These are phyloP conservation scores for Xanthia togata DNA, from an alignment of 2,888 invertebrate genomes.

Conservation along the genomic window DNA sequence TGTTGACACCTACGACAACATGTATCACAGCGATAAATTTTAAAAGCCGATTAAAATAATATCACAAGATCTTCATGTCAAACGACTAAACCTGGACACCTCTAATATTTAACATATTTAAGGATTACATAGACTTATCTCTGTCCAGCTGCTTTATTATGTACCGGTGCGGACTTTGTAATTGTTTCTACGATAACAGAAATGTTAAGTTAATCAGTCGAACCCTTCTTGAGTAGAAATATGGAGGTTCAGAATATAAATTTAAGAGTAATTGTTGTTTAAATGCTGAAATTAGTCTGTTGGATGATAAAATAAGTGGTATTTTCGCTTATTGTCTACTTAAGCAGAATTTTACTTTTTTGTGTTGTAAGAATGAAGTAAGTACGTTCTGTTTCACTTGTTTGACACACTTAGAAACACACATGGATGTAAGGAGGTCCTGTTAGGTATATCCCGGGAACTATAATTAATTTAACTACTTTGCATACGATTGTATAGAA, in stretches of 20 bases:
- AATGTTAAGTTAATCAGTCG: constrained; percentile 34
- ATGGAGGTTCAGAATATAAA: not conserved
- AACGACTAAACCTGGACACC: not conserved
- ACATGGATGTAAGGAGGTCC: no score
- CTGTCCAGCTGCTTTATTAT: constrained; percentile 69
- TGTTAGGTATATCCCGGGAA: no score
- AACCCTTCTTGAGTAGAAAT: constrained; percentile 36
- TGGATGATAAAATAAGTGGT: no score
- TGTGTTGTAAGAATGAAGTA: not conserved
- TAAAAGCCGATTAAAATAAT: not conserved
- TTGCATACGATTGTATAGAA: no score
- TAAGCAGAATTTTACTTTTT: no score
- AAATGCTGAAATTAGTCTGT: not conserved
- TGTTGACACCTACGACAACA: not conserved
- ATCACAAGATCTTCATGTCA: not conserved
- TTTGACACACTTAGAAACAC: not conserved
- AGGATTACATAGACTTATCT: constrained; percentile 69
- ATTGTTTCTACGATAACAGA: constrained; percentile 27
- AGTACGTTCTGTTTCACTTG: not conserved
- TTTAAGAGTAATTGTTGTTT: not conserved
- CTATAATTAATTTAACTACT: no score
- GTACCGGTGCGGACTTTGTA: constrained; percentile 46
- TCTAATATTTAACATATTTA: constrained; percentile 16
- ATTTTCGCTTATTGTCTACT: no score
- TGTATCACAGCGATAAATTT: not conserved